A percentile compares a stretch with the other conserved stretches of the same genome.
These are phyloP conservation scores for Hyposoter dolosus DNA, from an alignment of 2,888 invertebrate species.

Conservation along the genomic window DNA sequence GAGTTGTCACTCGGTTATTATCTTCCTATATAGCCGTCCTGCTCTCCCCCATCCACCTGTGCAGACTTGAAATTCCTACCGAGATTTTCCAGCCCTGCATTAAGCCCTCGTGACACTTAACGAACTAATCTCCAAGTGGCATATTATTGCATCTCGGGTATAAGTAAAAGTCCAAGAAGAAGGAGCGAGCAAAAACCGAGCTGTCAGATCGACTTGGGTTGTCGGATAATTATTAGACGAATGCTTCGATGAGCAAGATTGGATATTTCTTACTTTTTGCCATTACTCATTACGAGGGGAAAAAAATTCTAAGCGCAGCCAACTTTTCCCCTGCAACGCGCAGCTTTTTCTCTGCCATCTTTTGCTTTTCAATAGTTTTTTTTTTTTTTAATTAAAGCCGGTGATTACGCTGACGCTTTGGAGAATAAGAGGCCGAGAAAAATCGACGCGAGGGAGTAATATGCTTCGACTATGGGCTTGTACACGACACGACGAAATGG, in stretches of 20 bases:
- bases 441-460: slow-evolving; percentile 2
- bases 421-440: slow-evolving; percentile 13
- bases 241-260: slow-evolving; percentile 12
- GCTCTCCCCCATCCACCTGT: neutral
- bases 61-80: slow-evolving; percentile 41
- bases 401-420: slow-evolving; percentile 38
- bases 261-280: neutral
- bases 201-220: neutral
- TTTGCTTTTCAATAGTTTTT: slow-evolving; percentile 13
- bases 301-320: neutral
- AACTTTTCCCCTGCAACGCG: neutral
- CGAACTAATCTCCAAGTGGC: slow-evolving; percentile 34
- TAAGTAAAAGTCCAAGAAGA: neutral
- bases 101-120: slow-evolving; percentile 4
- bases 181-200: neutral
- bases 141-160: slow-evolving; percentile 25
- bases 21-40: neutral
- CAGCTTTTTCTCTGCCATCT: neutral
- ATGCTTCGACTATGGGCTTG: slow-evolving; percentile 24
- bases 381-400: slow-evolving; percentile 29
- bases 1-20: slow-evolving; percentile 25
- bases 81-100: slow-evolving; percentile 21
- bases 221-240: slow-evolving; percentile 15
- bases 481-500: slow-evolving; percentile 40
- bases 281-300: slow-evolving; percentile 1